Base-by-base conservation (phyloP, 1,140 invertebrate species). In the Lamellibrachia luymesi region DNA sequence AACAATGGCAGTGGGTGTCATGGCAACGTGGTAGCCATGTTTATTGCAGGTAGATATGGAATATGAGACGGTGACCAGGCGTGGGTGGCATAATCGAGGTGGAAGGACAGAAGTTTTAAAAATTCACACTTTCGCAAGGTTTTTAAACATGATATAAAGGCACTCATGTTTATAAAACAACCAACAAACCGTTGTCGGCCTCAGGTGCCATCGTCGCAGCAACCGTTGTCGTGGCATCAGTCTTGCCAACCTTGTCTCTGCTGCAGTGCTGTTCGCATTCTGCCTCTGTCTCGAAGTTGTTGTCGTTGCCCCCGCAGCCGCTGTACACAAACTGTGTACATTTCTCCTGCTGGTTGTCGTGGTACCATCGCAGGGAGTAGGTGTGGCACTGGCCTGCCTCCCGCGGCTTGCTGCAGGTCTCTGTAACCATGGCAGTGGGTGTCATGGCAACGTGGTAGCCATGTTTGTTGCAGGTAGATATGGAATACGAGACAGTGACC, bases 271-370 rank as follows among this genome's bases (percentile, higher is more conserved):
- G 27, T 90, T 93, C 10, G 89, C 95, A 95, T 38, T 94, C 93
- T 50, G 93, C 93, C 89, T 92, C 93, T 2, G 93, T 94, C 38
- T 92, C 90, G 96, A 98, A 98, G 94, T 97, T 97, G 97, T 98
- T 98, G 91, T 95, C 96, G 95, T 98, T 98, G 92, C 97, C 97
- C 93, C 97, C 97, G 94, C 97, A 98, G 92, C 97, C 97, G 8
- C 97, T 97, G 94, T 97, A 98, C 93, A 97, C 96, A 95, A 98
- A 98, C 94, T 97, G 95, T 56, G 96, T 95, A 94, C 97, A 98
- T 93, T 96, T 95, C 80, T 97, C 96, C 90, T 96, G 91, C 51
- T 93, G 92, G 6, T 97, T 95, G 95, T 98, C 97, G 94, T 96
- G 97, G 94, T 96, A 97, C 95, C 96, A 97, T 50, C 97, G 96